A percentile compares a stretch with the other conserved stretches of the same genome.
Evolutionary conservation across 2,888 invertebrate species (phyloP).

Genomic region (Trissolcus japonicus): DNA sequence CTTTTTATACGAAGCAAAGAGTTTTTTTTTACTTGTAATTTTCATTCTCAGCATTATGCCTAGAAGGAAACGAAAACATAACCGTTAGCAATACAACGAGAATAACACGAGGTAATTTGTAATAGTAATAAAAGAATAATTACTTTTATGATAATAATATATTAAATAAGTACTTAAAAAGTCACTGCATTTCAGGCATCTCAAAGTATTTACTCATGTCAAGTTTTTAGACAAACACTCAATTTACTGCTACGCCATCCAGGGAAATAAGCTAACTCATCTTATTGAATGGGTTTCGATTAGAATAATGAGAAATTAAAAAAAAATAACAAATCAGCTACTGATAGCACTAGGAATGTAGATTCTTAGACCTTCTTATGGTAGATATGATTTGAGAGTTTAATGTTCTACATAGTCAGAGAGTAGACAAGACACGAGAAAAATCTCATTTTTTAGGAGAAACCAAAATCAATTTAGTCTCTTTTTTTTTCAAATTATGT

Average conservation of each 20-base stretch:
- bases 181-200: constrained; percentile 40
- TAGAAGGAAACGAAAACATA: constrained; percentile 40
- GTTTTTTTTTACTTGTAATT: constrained; percentile 6
- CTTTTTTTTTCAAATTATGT: too few relatives aligned
- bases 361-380: constrained; percentile 36
- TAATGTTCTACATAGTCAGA: constrained; percentile 54
- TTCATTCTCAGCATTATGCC: constrained; percentile 19
- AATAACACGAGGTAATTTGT: constrained; percentile 48
- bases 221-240: constrained; percentile 48
- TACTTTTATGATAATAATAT: constrained; percentile 49
- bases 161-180: constrained; percentile 37
- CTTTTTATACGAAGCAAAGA: too few relatives aligned
- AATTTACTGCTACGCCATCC: constrained; percentile 53
- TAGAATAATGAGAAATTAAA: constrained; percentile 29
- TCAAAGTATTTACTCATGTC: constrained; percentile 46
- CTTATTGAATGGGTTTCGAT: constrained; percentile 33
- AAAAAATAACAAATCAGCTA: constrained; percentile 22
- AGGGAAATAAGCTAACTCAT: constrained; percentile 38
- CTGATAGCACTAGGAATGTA: constrained; percentile 38
- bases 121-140: constrained; percentile 47
- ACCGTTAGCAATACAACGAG: constrained; percentile 55
- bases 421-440: constrained; percentile 27
- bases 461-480: too few relatives aligned
- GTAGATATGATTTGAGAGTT: constrained; percentile 52
- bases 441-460: neutral